These are phyloP conservation scores for Torymus aiolomorphi DNA, from an alignment of 2,888 invertebrate species.

Conservation along the genomic window DNA sequence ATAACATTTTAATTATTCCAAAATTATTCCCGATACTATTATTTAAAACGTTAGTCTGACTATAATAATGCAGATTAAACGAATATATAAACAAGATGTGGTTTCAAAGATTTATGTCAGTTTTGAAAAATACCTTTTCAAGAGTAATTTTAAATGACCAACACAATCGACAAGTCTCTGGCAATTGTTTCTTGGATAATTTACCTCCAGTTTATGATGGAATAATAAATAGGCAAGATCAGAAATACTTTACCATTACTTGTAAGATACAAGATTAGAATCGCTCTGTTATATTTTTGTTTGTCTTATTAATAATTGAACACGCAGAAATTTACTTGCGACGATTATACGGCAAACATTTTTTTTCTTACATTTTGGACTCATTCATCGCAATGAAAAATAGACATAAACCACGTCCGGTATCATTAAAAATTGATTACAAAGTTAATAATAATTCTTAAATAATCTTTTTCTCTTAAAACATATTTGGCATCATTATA, in stretches of 20 bases:
- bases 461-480: too few species aligned
- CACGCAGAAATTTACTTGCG: slow-evolving; percentile 11
- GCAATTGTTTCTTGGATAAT: slow-evolving; percentile 14
- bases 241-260: slow-evolving; percentile 19
- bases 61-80: too few species aligned
- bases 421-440: too few species aligned
- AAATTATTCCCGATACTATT: too few species aligned
- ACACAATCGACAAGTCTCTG: slow-evolving; percentile 9
- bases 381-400: slow-evolving; percentile 8
- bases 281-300: slow-evolving; percentile 11
- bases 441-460: too few species aligned
- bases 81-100: too few species aligned
- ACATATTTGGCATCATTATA: too few species aligned
- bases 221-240: slow-evolving; percentile 38
- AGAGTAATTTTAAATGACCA: slow-evolving; percentile 35
- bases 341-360: background rate
- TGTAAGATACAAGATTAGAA: slow-evolving; percentile 33
- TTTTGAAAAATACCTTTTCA: slow-evolving; percentile 1
- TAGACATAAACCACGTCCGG: slow-evolving; percentile 2
- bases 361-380: slow-evolving; percentile 1
- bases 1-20: too few species aligned
- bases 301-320: slow-evolving; percentile 19
- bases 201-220: slow-evolving; percentile 19
- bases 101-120: too few species aligned
- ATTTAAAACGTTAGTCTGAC: too few species aligned